Base-by-base conservation (phyloP, 2,888 invertebrate genomes). In the Acanthococcus lagerstroemiae region DNA sequence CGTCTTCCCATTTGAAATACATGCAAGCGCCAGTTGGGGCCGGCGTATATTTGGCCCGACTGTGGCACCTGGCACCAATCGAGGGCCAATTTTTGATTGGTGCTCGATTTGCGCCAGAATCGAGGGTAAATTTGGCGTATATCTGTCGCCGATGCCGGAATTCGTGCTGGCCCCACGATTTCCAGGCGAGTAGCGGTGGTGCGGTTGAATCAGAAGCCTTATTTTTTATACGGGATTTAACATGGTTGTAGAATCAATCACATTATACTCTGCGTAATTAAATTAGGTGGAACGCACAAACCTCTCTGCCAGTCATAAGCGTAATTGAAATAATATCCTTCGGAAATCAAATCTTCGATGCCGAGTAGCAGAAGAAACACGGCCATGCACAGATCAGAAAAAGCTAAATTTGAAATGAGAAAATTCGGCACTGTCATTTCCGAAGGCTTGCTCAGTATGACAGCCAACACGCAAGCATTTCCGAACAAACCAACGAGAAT, bases 231-330 rank as follows among this genome's bases (percentile, higher is more conserved):
- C 37, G 37, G 37, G 37, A 37, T 7, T 37, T 12, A 15, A 37
- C 15, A 7, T 9, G 15, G 15, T 12, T 37, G 37, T 37, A 37
- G 37, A 37, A 9, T 37, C 15, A 37, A 37, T 37, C 6, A 37
- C 6, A 37, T 9, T 37, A 7, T 9, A 37, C 37, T 37, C 6
- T 37, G 7, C 37, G 37, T 9, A 37, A 37, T 37, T 37, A 37
- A 9, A 9, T 7, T 7, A 37, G 19, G 19, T 5, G 4, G 46
- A 4, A 19, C 4, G 15, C 15, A 52, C 52, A 75, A 73, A 82
- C 86, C 85, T 70, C 84, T 83, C 77, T 94, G 93, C 93, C 94
- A 94, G 73, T 87, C 85, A 72, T 87, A 92, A 3, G 93, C 93
- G 75, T 86, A 87, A 76, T 92, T 92, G 76, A 92, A 92, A 78